Base-by-base conservation (phyloP, 1,140 invertebrate species). In the Epicauta chinensis region DNA sequence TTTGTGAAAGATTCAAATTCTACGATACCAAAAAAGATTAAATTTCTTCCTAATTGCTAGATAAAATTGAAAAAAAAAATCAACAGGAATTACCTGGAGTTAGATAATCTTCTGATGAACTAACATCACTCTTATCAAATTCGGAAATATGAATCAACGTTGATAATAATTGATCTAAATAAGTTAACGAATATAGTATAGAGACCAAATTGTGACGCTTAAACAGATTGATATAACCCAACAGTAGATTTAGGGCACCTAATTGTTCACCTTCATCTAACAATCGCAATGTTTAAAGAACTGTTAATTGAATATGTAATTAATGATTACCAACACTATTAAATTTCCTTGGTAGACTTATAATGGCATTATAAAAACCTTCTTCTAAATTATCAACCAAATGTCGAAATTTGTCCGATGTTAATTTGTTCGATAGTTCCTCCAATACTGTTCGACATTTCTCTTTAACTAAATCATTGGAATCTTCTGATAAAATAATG, bases 181-280 rank as follows among this genome's bases (percentile, higher is more conserved):
- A 73, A 46, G 70, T 63, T 6, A 64, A 60, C 1, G 74, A 77
- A 46, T 71, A 71, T 43, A 84, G 65, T 35, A 81, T 69, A 23
- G 64, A 51, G 3, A 73, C 71, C 12, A 84, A 67, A 57, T 74
- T 71, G 53, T 77, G 71, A 34, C 72, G 71, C 30, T 63, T 72
- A 55, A 85, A 69, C 16, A 82, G 56, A 40, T 67, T 67, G 12
- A 84, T 61, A 63, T 84, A 86, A 7, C 82, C 83, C 32, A 72
- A 67, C 2, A 84, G 55, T 31, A 81, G 69, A 65, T 78, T 77
- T 36, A 84, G 64, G 4, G 69, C 68, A 1, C 72, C 67, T 32
- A 80, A 52, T 64, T 84, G 81, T 53, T 76, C 68, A 3, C 58
- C 64, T 31, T 77, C 70, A 65, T 82, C 81, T 82, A 60, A 10